These are phyloP conservation scores for Amphibalanus amphitrite DNA, from an alignment of 1,140 invertebrate species.

Conservation along the genomic window DNA sequence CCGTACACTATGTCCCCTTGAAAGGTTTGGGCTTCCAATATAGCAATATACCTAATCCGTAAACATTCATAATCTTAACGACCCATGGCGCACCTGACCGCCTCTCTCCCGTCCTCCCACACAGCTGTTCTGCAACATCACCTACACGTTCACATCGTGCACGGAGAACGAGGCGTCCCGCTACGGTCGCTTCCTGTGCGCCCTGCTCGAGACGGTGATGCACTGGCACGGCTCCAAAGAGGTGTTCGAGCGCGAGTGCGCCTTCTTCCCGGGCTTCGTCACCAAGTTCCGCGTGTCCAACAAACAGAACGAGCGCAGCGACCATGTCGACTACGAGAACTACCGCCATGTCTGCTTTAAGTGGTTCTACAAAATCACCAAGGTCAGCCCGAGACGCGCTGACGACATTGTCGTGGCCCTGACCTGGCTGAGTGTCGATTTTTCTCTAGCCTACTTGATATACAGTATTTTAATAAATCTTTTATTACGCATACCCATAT, in stretches of 20 bases:
- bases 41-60: too few species aligned
- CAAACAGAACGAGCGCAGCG: conserved; percentile 58
- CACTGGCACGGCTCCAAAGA: conserved; percentile 79
- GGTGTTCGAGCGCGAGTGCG: conserved; percentile 87
- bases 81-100: too few species aligned
- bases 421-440: too few species aligned
- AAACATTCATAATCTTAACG: too few species aligned
- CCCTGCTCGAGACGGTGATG: conserved; percentile 87
- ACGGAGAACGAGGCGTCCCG: conserved; percentile 95
- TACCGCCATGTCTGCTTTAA: conserved; percentile 96
- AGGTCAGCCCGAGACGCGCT: too few species aligned
- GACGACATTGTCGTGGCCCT: too few species aligned
- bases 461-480: too few species aligned
- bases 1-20: too few species aligned
- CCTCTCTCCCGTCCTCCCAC: too few species aligned
- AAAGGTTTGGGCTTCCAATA: too few species aligned
- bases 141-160: conserved; percentile 89
- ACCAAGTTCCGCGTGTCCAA: conserved; percentile 88
- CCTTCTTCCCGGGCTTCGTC: conserved; percentile 88
- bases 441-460: too few species aligned
- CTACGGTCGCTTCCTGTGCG: conserved; percentile 85
- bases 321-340: conserved; percentile 94
- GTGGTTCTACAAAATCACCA: conserved; percentile 97
- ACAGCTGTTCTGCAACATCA: conserved; percentile 95
- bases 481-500: too few species aligned